Conservation (phyloP, 1,140 invertebrate species). For the Drosophila pachea region DNA sequence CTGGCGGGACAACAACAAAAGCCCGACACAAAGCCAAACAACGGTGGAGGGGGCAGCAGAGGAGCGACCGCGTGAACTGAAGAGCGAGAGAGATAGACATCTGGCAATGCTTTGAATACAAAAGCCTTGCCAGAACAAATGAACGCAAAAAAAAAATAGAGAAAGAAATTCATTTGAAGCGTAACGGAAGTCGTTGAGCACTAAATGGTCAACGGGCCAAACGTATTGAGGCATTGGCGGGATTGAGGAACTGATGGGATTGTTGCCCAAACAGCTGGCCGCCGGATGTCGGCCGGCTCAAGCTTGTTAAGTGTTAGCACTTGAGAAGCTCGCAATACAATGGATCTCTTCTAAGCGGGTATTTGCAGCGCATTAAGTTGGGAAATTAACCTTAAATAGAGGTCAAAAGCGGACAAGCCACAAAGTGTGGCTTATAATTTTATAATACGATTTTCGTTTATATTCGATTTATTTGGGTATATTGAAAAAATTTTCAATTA, state of each 20-base stretch:
- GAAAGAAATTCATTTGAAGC: slow-evolving; percentile 58
- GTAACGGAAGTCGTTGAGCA: slow-evolving; percentile 68
- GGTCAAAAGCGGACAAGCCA: no score
- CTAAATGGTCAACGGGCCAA: slow-evolving; percentile 67
- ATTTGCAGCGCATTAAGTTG: not conserved
- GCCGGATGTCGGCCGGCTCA: slow-evolving; percentile 23
- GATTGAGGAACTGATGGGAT: slow-evolving; percentile 19
- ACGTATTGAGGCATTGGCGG: not conserved
- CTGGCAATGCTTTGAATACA: slow-evolving; percentile 45
- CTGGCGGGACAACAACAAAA: slow-evolving; percentile 53
- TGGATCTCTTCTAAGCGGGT: not conserved
- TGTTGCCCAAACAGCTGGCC: slow-evolving; percentile 23
- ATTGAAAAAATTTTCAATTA: no score
- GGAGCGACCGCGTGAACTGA: not conserved
- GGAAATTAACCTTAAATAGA: no score
- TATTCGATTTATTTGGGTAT: not conserved
- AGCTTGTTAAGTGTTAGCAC: not conserved
- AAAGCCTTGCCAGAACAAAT: slow-evolving; percentile 59
- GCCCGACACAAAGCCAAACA: not conserved
- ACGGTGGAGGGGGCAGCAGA: not conserved
- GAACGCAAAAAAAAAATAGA: slow-evolving; percentile 41
- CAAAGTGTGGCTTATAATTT: no score
- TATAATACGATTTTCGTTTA: no score
- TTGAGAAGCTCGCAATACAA: not conserved
- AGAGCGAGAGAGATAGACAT: slow-evolving; percentile 58